Evolutionary conservation across 2,888 invertebrate species (phyloP), one percentile per base, ranked within the genome.

Genomic region (Eulithis prunata): DNA sequence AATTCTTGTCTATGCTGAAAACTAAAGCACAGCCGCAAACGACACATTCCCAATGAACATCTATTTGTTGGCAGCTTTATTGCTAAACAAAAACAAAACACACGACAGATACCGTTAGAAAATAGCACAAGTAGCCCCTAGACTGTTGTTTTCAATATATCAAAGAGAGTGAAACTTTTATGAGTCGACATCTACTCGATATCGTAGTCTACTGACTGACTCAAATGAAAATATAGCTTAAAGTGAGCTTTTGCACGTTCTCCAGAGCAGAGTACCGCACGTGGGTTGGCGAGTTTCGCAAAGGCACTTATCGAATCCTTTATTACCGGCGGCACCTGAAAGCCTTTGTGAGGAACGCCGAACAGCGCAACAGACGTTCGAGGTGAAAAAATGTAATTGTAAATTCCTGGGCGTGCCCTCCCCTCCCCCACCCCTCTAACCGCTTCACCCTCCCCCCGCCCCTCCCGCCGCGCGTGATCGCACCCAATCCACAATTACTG

Each of bases 361-460:
- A 63, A 60, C 66, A 58, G 54, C 62, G 43, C 62, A 43, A 66
- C 67, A 63, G 52, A 67, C 67, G 63, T 57, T 57, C 41, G 66
- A 66, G 66, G 66, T 63, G 57, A 65, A 71, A 71, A 68, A 71
- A 71, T 68, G 68, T 68, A 71, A 71, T 71, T 71, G 70, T 71
- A 68, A 60, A 71, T 68, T 68, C 70, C 66, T 64, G 41, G 45
- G 32, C 61, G 62, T 61, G 57, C 63, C 59, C 60, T 43, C 21
- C 59, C 32, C 21, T 21, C 21, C 21, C 21, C 21, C 21, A 1
- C n/a, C 45, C 47, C 28, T 53, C 41, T 11, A 10, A 38, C n/a
- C 12, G 49, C 21, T 21, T 12, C 57, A 21, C n/a, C 32, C 38
- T 52, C 47, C 10, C 38, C 8, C 41, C 21, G 32, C 53, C 12